These are phyloP conservation scores for Mesorhabditis belari DNA, from an alignment of 2,888 invertebrate genomes.

Conservation along the genomic window DNA sequence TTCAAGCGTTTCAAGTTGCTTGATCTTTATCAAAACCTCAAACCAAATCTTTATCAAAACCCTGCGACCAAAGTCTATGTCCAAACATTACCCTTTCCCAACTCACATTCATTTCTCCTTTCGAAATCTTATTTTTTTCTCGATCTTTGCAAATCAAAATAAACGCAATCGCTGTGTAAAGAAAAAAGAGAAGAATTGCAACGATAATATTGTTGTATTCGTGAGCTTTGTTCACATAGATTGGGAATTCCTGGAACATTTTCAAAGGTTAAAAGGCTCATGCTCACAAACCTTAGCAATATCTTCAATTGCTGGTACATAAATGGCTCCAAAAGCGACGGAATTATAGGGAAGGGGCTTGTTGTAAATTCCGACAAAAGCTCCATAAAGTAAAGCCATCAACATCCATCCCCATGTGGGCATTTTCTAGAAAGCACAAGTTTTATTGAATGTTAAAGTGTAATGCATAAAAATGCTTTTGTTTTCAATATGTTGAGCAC, in stretches of 20 bases:
- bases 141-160: neutral
- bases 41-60: too few species aligned
- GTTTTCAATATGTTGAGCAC: too few species aligned
- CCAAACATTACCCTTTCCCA: too few species aligned
- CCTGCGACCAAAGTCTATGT: too few species aligned
- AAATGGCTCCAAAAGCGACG: neutral
- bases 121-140: neutral
- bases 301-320: neutral
- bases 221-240: neutral
- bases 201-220: neutral
- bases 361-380: neutral
- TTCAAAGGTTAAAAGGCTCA: too few species aligned
- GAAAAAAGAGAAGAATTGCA: neutral
- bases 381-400: neutral
- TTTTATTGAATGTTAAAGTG: too few species aligned
- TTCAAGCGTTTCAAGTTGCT: too few species aligned
- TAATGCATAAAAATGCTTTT: too few species aligned
- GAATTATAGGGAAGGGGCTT: neutral
- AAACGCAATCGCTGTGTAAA: neutral
- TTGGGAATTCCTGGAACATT: neutral
- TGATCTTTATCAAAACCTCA: too few species aligned
- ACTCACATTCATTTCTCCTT: neutral
- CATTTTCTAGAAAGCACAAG: neutral
- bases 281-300: neutral
- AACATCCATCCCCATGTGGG: neutral